A percentile compares a stretch with the other conserved stretches of the same genome.
phyloP scores from a whole-genome alignment of 2,888 invertebrate species.

The Dynastes maya region DNA sequence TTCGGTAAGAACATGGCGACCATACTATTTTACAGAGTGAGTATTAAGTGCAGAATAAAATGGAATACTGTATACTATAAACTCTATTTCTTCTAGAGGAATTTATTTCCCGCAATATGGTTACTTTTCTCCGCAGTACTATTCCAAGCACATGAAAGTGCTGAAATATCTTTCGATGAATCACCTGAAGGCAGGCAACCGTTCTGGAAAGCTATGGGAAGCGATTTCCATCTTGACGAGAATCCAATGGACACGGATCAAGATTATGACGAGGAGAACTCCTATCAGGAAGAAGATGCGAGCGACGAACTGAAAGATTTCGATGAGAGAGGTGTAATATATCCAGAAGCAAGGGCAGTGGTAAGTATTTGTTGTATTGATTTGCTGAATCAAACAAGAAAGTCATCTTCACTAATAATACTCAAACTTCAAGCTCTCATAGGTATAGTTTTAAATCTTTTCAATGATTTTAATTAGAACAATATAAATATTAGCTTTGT shows the following conservation, averaged over 20 bases:
- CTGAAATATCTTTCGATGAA: not conserved
- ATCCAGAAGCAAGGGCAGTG: slow-evolving; percentile 33
- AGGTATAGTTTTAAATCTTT: too few species aligned
- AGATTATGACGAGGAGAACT: not conserved
- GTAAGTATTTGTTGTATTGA: slow-evolving; percentile 12
- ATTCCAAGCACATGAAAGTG: not conserved
- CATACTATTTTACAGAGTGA: slow-evolving; percentile 1
- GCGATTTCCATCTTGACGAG: not conserved
- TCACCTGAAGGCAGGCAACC: slow-evolving; percentile 6
- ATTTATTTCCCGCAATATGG: slow-evolving; percentile 14
- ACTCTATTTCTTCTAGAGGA: not conserved
- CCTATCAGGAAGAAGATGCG: not conserved
- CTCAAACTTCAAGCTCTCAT: too few species aligned
- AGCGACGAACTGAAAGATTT: slow-evolving; percentile 18
- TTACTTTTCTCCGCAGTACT: slow-evolving; percentile 2
- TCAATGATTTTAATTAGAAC: too few species aligned
- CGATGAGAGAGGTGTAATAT: slow-evolving; percentile 10
- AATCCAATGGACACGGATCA: not conserved
- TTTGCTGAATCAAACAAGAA: too few species aligned
- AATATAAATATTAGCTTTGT: too few species aligned
- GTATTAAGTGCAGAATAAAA: not conserved
- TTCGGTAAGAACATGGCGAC: slow-evolving; percentile 2
- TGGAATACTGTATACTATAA: not conserved
- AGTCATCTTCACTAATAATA: too few species aligned
- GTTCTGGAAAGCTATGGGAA: slow-evolving; percentile 26